phyloP scores from a whole-genome alignment of 2,888 invertebrate genomes.

The Caenorhabditis imperialis region DNA sequence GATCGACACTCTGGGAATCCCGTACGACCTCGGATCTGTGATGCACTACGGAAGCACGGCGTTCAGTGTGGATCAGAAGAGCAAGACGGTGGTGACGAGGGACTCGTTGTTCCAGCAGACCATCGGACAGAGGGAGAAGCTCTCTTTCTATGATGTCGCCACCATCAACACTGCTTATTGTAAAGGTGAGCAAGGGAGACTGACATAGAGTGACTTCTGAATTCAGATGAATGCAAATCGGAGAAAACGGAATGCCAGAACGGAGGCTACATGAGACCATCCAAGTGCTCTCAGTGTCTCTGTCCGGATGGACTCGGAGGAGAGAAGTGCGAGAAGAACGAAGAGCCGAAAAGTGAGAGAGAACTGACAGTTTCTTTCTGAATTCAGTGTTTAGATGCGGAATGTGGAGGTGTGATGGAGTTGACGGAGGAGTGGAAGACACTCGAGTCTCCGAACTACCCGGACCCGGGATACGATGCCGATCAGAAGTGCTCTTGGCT shows the following conservation, averaged over 20 bases:
- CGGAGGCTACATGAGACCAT: constrained; percentile 76
- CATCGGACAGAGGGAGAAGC: constrained; percentile 77
- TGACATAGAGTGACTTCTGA: neutral
- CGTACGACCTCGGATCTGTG: constrained; percentile 76
- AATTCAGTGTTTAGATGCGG: constrained; percentile 65
- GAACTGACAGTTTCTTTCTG: neutral
- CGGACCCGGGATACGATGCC: constrained; percentile 65
- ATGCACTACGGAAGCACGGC: constrained; percentile 78
- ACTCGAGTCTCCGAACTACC: constrained; percentile 64
- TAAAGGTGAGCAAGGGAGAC: constrained; percentile 56
- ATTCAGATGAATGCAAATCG: constrained; percentile 54
- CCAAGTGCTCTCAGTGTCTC: constrained; percentile 68
- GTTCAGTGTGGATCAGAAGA: constrained; percentile 74
- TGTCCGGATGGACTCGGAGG: constrained; percentile 77
- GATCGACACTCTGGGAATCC: constrained; percentile 66
- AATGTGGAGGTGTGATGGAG: constrained; percentile 71
- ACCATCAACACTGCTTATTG: constrained; percentile 77
- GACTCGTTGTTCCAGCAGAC: constrained; percentile 74
- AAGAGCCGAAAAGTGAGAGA: constrained; percentile 67
- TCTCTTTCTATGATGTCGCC: constrained; percentile 75
- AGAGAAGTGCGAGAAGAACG: constrained; percentile 65
- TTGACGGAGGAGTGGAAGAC: constrained; percentile 54
- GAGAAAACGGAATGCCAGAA: constrained; percentile 65
- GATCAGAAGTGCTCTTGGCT: constrained; percentile 76
- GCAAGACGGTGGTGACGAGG: constrained; percentile 74